These are phyloP conservation scores for Drosophila subobscura DNA, from an alignment of 1,140 invertebrate genomes.

Conservation along the genomic window DNA sequence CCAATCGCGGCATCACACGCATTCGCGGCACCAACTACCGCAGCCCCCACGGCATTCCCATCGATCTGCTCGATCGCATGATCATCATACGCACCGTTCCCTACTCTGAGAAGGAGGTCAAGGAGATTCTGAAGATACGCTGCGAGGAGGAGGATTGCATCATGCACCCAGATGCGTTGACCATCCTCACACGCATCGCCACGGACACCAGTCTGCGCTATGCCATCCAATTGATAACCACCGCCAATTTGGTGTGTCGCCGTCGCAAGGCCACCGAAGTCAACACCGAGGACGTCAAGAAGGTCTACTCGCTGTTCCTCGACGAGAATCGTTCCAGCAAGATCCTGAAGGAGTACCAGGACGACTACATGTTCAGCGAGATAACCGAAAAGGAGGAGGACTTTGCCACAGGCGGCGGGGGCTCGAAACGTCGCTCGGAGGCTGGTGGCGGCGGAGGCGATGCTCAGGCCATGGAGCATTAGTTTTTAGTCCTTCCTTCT, in stretches of 20 bases:
- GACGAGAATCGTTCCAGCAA: slow-evolving; percentile 96
- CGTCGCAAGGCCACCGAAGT: slow-evolving; percentile 93
- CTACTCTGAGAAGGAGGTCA: slow-evolving; percentile 95
- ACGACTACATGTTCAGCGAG: slow-evolving; percentile 97
- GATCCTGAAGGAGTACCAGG: slow-evolving; percentile 97
- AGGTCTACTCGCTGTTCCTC: slow-evolving; percentile 96
- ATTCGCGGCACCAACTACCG: slow-evolving; percentile 97
- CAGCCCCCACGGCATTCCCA: slow-evolving; percentile 97
- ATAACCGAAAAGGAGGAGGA: slow-evolving; percentile 76
- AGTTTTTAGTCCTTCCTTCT: slow-evolving; percentile 13
- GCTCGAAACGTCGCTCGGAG: slow-evolving; percentile 63
- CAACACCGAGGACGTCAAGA: slow-evolving; percentile 95
- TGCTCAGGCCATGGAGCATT: slow-evolving; percentile 77
- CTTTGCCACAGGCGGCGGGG: slow-evolving; percentile 21
- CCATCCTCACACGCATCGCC: slow-evolving; percentile 95
- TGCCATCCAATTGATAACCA: slow-evolving; percentile 99
- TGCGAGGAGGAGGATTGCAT: slow-evolving; percentile 99
- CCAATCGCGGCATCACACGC: slow-evolving; percentile 98
- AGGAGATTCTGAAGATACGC: slow-evolving; percentile 96
- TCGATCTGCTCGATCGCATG: slow-evolving; percentile 97
- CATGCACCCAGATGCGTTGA: slow-evolving; percentile 95
- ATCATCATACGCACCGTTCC: slow-evolving; percentile 96
- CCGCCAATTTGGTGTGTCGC: slow-evolving; percentile 94
- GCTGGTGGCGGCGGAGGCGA: slow-evolving; percentile 63
- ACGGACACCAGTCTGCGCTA: slow-evolving; percentile 97